Conservation (phyloP, 2,113 vertebrate species). For the Halcyon malimbica region DNA sequence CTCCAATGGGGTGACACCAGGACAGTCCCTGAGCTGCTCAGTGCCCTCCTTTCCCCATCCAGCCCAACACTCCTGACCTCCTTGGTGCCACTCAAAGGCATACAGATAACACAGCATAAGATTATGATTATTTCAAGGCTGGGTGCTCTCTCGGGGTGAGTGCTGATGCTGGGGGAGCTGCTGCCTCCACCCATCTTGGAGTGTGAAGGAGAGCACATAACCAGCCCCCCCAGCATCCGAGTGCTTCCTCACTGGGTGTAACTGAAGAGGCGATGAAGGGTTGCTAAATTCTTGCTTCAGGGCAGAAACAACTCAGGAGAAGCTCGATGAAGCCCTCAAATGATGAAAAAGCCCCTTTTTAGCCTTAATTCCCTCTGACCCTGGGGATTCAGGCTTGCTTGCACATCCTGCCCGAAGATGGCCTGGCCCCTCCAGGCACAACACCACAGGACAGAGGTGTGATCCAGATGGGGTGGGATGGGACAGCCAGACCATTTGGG, state of each 20-base stretch:
- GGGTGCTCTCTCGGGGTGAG: fast-evolving
- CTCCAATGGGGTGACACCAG: neutral
- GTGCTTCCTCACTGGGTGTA: fast-evolving
- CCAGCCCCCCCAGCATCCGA: fast-evolving
- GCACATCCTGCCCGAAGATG: neutral
- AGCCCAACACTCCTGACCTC: neutral
- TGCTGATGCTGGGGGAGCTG: fast-evolving
- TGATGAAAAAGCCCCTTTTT: neutral
- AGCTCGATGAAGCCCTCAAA: neutral
- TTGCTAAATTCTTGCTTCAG: neutral
- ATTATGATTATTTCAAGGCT: neutral
- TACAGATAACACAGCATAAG: fast-evolving
- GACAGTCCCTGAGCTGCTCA: fast-evolving
- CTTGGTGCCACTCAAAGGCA: neutral
- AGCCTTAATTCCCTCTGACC: neutral
- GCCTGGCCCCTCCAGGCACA: neutral
- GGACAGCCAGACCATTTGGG: fast-evolving
- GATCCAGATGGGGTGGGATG: neutral
- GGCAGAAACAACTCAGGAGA: neutral
- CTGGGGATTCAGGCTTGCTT: neutral
- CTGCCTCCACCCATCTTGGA: neutral
- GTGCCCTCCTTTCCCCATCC: neutral
- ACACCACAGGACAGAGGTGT: no score
- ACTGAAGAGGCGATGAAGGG: neutral
- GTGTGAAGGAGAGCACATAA: neutral